These are phyloP conservation scores for Lasaia peninsularis DNA, from an alignment of 1,140 invertebrate species.

Conservation along the genomic window DNA sequence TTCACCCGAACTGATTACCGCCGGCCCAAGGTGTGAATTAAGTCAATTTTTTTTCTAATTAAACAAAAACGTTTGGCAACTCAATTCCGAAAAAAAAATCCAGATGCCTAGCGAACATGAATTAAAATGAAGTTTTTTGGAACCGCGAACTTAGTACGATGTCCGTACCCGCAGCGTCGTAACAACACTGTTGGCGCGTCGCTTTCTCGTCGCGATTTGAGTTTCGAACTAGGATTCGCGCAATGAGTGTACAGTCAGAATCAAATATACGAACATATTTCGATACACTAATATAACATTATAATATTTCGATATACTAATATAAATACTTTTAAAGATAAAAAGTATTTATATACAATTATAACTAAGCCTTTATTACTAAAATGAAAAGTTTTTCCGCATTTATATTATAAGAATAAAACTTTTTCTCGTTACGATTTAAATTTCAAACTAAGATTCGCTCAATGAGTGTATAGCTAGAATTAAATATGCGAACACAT, in stretches of 20 bases:
- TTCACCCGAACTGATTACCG: not conserved
- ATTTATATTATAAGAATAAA: too few species aligned
- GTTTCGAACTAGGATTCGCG: constrained; percentile 8
- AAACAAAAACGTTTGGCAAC: not conserved
- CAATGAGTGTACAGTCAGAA: not conserved
- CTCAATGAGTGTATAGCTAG: too few species aligned
- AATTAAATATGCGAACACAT: too few species aligned
- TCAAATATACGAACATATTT: not conserved
- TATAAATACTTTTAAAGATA: too few species aligned
- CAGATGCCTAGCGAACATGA: not conserved
- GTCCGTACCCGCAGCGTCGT: not conserved
- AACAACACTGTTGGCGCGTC: constrained; percentile 3
- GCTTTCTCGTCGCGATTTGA: constrained; percentile 10
- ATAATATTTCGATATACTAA: too few species aligned
- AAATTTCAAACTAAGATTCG: too few species aligned
- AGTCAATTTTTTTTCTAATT: not conserved
- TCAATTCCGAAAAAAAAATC: not conserved
- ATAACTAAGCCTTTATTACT: too few species aligned
- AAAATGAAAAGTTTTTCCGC: too few species aligned
- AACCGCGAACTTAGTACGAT: constrained; percentile 10
- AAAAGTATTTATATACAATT: too few species aligned
- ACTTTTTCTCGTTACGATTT: too few species aligned
- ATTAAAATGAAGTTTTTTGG: not conserved
- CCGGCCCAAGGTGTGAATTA: not conserved
- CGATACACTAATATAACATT: too few species aligned